Evolutionary conservation across 2,888 invertebrate genomes (phyloP).

Genomic region (Catocala nupta): DNA sequence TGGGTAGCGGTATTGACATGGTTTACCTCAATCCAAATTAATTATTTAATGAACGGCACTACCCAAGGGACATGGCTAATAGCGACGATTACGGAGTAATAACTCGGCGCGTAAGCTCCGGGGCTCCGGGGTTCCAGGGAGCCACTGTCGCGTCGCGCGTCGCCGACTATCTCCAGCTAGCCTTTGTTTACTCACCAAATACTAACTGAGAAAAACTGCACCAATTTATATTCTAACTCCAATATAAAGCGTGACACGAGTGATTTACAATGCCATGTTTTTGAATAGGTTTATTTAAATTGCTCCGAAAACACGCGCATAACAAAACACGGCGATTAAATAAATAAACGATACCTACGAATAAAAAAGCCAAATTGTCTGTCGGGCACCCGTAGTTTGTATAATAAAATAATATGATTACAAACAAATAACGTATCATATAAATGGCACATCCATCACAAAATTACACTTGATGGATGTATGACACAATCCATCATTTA

Average conservation of each 20-base stretch:
- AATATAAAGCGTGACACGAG: conserved; percentile 8
- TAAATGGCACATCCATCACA: conserved; percentile 19
- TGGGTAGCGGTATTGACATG: conserved; percentile 56
- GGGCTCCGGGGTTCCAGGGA: conserved; percentile 16
- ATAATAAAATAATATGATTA: background rate
- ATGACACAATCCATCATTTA: conserved; percentile 46
- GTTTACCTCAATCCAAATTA: conserved; percentile 58
- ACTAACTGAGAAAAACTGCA: background rate
- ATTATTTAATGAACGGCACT: conserved; percentile 55
- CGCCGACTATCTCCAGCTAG: conserved; percentile 10
- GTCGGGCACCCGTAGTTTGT: background rate
- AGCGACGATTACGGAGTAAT: conserved; percentile 49
- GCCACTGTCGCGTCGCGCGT: background rate
- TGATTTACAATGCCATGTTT: conserved; percentile 12
- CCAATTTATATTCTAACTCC: conserved; percentile 15
- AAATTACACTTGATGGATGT: conserved; percentile 35
- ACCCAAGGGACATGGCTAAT: conserved; percentile 27
- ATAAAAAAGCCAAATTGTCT: background rate
- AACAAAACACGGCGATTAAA: conserved; percentile 1
- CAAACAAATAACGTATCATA: background rate
- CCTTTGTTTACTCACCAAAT: conserved; percentile 12
- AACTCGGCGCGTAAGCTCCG: conserved; percentile 31
- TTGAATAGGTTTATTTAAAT: conserved; percentile 8
- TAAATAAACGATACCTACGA: conserved; percentile 1
- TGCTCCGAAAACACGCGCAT: background rate